Base-by-base conservation (phyloP, 2,113 vertebrate species). In the Phalacrocorax brasilianus region DNA sequence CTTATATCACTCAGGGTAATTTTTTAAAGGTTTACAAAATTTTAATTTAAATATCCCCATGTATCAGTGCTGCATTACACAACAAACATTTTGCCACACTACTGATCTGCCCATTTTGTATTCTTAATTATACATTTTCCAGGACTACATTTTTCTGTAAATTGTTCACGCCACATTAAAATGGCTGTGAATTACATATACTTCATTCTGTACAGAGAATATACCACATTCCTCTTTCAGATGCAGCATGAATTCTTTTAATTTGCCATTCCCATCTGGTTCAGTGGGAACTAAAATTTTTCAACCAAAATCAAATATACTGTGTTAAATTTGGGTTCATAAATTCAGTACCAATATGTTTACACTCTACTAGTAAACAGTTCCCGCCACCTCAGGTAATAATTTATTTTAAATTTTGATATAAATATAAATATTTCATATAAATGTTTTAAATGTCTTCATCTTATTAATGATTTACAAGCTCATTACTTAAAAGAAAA, bases 391-490 rank as follows among this genome's bases (percentile, higher is more conserved):
- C 33, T 95, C 40, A 74, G 42, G 30, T 93, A 62, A 45, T 95
- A 87, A 67, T 56, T 55, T 68, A 24, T 73, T 94, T 91, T 84
- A 91, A 89, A 82, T 83, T 81, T 93, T 82, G 30, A 91, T 89
- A 78, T 38, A 88, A 42, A 17, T 67, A 42, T 71, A 71, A 96
- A 93, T 97, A 88, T 89, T 97, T 96, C 26, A 94, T 76, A 35
- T 6, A 61, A 82, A 82, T 88, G 33, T 79, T 96, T 95, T 59
- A 85, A 94, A 85, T 71, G 32, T 66, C 58, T 91, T 92, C 59
- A 85, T 91, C 73, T 89, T 88, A 81, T 85, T 93, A 95, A 92
- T 96, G 85, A 81, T 88, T 95, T 91, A 91, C 70, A 82, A 71
- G 24, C 26, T 95, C 14, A 68, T 93, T 95, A 91, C 88, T 95